A percentile compares a stretch with the other conserved stretches of the same genome.
These are phyloP conservation scores for Papilio elwesi DNA, from an alignment of 2,888 invertebrate species.

Conservation along the genomic window DNA sequence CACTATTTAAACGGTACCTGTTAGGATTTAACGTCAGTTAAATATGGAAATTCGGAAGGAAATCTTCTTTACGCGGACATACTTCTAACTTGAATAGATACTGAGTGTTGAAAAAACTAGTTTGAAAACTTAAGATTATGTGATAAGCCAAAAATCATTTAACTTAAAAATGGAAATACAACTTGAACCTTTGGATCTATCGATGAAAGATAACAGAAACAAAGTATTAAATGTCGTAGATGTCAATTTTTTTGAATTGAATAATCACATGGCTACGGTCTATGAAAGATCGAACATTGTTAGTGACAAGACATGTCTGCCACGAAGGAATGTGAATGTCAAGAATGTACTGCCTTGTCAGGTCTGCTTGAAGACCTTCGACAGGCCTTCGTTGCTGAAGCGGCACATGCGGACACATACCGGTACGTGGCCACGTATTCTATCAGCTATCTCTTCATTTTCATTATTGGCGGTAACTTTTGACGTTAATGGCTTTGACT, in stretches of 20 bases:
- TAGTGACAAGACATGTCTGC: constrained; percentile 49
- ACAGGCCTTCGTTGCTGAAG: constrained; percentile 87
- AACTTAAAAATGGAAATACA: constrained; percentile 62
- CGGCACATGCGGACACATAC: constrained; percentile 88
- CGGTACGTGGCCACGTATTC: constrained; percentile 63
- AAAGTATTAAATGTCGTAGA: constrained; percentile 68
- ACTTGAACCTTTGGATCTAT: constrained; percentile 74
- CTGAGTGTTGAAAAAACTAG: background rate
- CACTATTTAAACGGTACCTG: constrained; percentile 71
- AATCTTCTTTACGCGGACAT: constrained; percentile 48
- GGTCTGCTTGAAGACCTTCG: constrained; percentile 87
- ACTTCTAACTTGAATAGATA: background rate
- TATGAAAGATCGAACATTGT: constrained; percentile 69
- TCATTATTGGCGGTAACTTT: too few relatives aligned
- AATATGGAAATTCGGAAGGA: constrained; percentile 62
- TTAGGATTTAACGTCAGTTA: constrained; percentile 66
- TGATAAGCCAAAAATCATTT: background rate
- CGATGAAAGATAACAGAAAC: constrained; percentile 57
- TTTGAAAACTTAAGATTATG: background rate
- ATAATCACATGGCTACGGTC: constrained; percentile 70
- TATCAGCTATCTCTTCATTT: too few relatives aligned
- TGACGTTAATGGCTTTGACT: too few relatives aligned
- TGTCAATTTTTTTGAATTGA: constrained; percentile 72
- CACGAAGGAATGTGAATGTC: constrained; percentile 49
- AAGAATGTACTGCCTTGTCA: constrained; percentile 83